Evolutionary conservation across 1,140 invertebrate species (phyloP), one percentile per base, ranked within the genome.

Genomic region (Ostrea denselamellosa): DNA sequence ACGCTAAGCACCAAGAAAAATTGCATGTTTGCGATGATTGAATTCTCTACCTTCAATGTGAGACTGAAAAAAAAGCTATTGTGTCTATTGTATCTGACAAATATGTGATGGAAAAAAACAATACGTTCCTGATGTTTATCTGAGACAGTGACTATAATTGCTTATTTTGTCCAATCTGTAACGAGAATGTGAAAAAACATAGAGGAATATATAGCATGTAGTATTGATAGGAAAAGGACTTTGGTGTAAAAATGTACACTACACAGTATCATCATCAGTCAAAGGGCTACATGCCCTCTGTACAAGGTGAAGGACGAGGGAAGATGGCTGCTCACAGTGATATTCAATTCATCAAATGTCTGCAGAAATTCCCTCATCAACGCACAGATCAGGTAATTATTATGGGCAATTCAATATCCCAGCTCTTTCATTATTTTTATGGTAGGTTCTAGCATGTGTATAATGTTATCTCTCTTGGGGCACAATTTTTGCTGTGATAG

Each of bases 381-480:
- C 87, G 92, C 58, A 86, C 91, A 68, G 90, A 93, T 83, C 86
- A 92, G 90, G 92, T 93, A 87, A 68, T 77, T 88, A 85, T 85
- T 56, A 34, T 44, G 19, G 14, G 19, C 8, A 62, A 19, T 17
- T 62, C 10, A 4, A 58, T 58, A 58, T 58, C 10, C n/a, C n/a
- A n/a, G n/a, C n/a, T n/a, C 34, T 44, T 44, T 44, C 2, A 44
- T 44, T 44, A 44, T 44, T 44, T 44, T 44, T 44, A 1, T 44
- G 34, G 34, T 44, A 44, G 5, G 34, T 44, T 44, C 34, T 44
- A 44, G 34, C 2, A 5, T 5, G 5, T 44, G 34, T 5, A 44
- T 44, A 44, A 44, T 44, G 34, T 44, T 44, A 44, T 44, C 5
- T 44, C 34, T 44, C 1, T 44, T 44, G 34, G 34, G 34, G 34